Base-by-base conservation (phyloP, 1,140 invertebrate genomes). In the Charaxes varanes region DNA sequence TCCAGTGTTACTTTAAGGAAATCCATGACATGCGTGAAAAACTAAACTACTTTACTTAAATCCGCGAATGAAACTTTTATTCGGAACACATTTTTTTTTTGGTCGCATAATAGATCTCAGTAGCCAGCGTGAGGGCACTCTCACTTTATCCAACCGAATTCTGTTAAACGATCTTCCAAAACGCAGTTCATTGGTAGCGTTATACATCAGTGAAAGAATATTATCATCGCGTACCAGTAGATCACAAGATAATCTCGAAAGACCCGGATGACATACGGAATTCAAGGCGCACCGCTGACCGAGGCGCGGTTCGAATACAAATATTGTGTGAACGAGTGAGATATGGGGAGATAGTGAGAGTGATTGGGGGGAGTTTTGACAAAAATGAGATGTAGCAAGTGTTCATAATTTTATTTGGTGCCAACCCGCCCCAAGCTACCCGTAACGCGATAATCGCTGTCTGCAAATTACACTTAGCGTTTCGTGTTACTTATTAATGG, bases 341-440 rank as follows among this genome's bases (percentile, higher is more conserved):
- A n/a, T n/a, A n/a, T n/a, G 18, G 18, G 18, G 18, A 7, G 18
- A 19, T 4, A 23, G 22, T 23, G 22, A 23, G 18, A 7, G 18
- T 4, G 18, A 19, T 4, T 4, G 4, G 55, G 27, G 46, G 43
- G 46, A 53, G 41, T 41, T 62, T 54, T 72, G 67, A 73, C 56
- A 58, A 66, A 55, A 64, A 70, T 66, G 54, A 43, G 43, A 47
- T 27, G 41, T 12, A 45, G 64, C 62, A 65, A 47, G 26, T 46
- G 41, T 51, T 41, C 42, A 51, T 77, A 71, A 77, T 69, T 62
- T 54, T 63, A 63, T 77, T 71, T 63, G 40, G 49, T 46, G 35
- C 42, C 52, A 41, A 37, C 50, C 45, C 32, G 15, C 44, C 53
- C 56, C 53, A 19, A 15, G 45, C 41, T 42, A 40, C 54, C 34